Evolutionary conservation across 2,113 vertebrate species (phyloP).

Genomic region (Hyaena hyaena): DNA sequence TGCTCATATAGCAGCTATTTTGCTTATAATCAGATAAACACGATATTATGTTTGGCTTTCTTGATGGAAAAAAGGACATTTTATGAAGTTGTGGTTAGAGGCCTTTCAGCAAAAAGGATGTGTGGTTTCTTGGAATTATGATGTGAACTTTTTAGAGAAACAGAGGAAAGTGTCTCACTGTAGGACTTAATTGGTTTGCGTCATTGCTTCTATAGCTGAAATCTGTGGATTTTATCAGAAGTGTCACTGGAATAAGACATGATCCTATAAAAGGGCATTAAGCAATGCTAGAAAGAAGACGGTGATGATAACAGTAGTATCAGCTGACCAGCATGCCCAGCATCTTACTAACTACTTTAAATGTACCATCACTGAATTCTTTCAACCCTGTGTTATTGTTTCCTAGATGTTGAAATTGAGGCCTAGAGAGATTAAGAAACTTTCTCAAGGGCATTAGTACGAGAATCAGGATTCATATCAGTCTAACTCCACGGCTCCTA

Average conservation of each 20-base stretch:
- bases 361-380: not conserved
- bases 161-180: constrained; percentile 50
- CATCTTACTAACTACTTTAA: constrained; percentile 1
- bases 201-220: constrained; percentile 29
- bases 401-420: constrained; percentile 15
- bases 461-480: not conserved
- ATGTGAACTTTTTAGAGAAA: constrained; percentile 60
- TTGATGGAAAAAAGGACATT: constrained; percentile 83
- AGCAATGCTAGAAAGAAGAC: not conserved
- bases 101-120: constrained; percentile 73
- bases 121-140: constrained; percentile 77
- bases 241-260: constrained; percentile 25
- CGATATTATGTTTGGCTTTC: constrained; percentile 85
- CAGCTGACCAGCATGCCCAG: not conserved
- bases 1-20: constrained; percentile 78
- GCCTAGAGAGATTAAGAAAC: not conserved
- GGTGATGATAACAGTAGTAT: not conserved
- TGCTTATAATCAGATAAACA: constrained; percentile 81
- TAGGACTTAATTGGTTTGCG: not conserved
- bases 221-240: not conserved
- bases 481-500: not conserved
- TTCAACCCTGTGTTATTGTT: not conserved
- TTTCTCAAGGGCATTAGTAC: not conserved
- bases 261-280: constrained; percentile 5
- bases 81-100: constrained; percentile 81